A percentile compares a stretch with the other conserved stretches of the same genome.
Evolutionary conservation across 2,888 invertebrate genomes (phyloP).

Genomic region (Leucania comma): DNA sequence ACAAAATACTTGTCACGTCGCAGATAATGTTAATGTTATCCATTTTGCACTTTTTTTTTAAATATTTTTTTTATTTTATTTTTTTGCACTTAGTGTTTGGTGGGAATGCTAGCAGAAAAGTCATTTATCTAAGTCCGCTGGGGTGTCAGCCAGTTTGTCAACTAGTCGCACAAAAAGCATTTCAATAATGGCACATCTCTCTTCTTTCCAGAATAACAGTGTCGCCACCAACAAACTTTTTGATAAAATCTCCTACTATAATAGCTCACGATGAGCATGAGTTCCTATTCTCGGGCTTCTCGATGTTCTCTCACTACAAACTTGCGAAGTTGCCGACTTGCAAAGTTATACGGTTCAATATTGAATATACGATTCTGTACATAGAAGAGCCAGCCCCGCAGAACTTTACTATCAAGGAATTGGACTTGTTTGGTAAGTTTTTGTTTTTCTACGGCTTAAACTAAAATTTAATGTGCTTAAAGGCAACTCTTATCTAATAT

Average conservation of each 20-base stretch:
- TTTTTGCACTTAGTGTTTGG: too few species aligned
- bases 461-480: not conserved
- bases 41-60: too few species aligned
- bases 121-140: too few species aligned
- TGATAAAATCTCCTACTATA: slow-evolving; percentile 97
- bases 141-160: not conserved
- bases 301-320: slow-evolving; percentile 97
- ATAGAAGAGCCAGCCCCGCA: slow-evolving; percentile 97
- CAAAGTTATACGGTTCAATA: slow-evolving; percentile 98
- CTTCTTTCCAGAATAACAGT: slow-evolving; percentile 88
- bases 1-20: too few species aligned
- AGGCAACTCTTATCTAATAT: not conserved
- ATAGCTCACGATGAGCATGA: slow-evolving; percentile 98
- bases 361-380: slow-evolving; percentile 98
- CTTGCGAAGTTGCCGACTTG: slow-evolving; percentile 96
- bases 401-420: slow-evolving; percentile 96
- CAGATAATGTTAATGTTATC: too few species aligned
- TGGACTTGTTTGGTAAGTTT: slow-evolving; percentile 96
- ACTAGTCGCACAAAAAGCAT: not conserved
- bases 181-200: not conserved
- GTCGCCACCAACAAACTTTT: slow-evolving; percentile 96
- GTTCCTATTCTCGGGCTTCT: slow-evolving; percentile 99
- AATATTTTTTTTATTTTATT: too few species aligned
- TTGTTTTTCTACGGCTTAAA: not conserved
- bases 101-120: too few species aligned